Evolutionary conservation across 2,113 vertebrate species (phyloP), one percentile per base, ranked within the genome.

Genomic region (Shinisaurus crocodilurus): DNA sequence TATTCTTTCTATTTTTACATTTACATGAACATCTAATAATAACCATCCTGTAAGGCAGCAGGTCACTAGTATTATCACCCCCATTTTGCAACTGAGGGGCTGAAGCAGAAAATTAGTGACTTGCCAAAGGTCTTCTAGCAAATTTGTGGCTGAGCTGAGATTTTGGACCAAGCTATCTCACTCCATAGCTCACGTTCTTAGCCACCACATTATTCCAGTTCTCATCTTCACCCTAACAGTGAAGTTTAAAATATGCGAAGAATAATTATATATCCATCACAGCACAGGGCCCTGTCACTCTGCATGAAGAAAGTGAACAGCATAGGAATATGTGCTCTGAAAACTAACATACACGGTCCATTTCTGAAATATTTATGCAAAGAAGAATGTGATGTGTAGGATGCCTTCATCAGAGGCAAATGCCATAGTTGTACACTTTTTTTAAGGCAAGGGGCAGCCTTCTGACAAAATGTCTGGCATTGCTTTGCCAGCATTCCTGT

Each of bases 301-400:
- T 29, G 3, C 75, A n/a, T 54, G 23, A 45, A 70, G 34, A 20
- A 82, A 40, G 1, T 40, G 29, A 32, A 40, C 67, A 54, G 13
- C 65, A 72, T 37, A n/a, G 37, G 48, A 50, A 43, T 43, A 10
- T 43, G 74, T 63, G 40, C 25, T 87, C 12, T 48, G 60, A 88
- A 88, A 88, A 45, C 23, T 82, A 40, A 69, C 3, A 32, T 32
- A 80, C 16, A 7, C 32, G 5, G 32, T n/a, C 79, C 18, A 34
- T 82, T 70, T 82, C 48, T 3, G 18, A 76, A 79, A 32, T 13
- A 34, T 60, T 79, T 79, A 40, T 13, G 48, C 20, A 27, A 40
- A 40, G 54, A 82, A 89, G 88, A 89, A 89, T 89, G 77, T 20
- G 9, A 57, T 54, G 13, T 3, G 87, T 72, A 18, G 79, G 87